A percentile compares a stretch with the other conserved stretches of the same genome.
phyloP scores from a whole-genome alignment of 2,113 vertebrate genomes.

The Orycteropus afer region DNA sequence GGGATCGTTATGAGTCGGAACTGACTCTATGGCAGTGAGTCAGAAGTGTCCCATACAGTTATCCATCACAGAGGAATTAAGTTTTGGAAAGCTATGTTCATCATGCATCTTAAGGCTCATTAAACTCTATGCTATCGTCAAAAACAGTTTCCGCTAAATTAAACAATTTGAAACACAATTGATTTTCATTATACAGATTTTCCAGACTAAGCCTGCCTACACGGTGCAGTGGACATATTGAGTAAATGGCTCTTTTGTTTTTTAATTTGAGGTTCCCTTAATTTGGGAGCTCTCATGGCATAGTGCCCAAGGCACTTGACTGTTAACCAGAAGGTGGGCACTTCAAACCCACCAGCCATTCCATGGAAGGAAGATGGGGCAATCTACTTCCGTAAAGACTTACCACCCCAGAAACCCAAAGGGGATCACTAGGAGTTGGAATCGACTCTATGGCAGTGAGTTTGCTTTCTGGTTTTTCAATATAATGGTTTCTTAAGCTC shows the following conservation, averaged over 20 bases:
- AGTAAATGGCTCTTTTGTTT: not conserved
- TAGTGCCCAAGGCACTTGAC: no score
- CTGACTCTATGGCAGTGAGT: no score
- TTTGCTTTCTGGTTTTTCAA: no score
- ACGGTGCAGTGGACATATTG: not conserved
- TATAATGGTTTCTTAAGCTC: slow-evolving; percentile 31
- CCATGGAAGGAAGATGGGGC: no score
- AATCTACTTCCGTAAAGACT: no score
- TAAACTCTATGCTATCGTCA: slow-evolving; percentile 70
- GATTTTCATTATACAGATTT: slow-evolving; percentile 57
- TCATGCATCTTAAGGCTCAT: slow-evolving; percentile 67
- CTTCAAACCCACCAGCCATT: no score
- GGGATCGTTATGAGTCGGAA: no score
- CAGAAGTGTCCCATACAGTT: slow-evolving; percentile 72
- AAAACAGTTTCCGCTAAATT: slow-evolving; percentile 70
- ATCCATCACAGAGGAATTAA: slow-evolving; percentile 76
- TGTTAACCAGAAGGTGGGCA: no score
- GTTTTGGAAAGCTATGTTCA: slow-evolving; percentile 59
- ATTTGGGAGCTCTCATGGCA: no score
- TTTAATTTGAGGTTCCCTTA: not conserved
- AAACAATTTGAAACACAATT: slow-evolving; percentile 63
- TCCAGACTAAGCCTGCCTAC: not conserved
- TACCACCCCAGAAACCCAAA: no score
- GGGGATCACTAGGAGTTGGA: no score
- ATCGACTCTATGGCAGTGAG: no score